Conservation (phyloP, 2,888 invertebrate species). For the Lycophotia porphyrea region DNA sequence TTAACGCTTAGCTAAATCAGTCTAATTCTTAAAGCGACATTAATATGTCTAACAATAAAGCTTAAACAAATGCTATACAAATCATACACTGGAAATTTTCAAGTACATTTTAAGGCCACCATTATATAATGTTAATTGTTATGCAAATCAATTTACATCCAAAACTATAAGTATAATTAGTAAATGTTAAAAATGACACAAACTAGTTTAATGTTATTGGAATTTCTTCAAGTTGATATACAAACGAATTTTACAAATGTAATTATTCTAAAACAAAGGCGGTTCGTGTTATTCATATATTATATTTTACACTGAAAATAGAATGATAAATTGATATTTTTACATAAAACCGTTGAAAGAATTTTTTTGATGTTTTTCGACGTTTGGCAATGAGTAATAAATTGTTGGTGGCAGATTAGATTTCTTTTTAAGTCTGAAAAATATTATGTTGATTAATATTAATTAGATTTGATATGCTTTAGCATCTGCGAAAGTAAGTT, state of each 20-base stretch:
- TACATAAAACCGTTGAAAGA: constrained; percentile 20
- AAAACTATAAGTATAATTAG: constrained; percentile 67
- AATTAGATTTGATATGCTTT: constrained; percentile 8
- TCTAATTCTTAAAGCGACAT: constrained; percentile 90
- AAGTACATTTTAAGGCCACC: constrained; percentile 85
- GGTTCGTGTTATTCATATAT: constrained; percentile 54
- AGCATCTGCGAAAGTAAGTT: constrained; percentile 13
- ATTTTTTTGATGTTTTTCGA: constrained; percentile 28
- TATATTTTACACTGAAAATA: constrained; percentile 54
- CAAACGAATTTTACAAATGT: constrained; percentile 54
- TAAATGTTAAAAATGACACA: constrained; percentile 60
- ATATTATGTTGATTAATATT: neutral
- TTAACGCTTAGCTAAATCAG: constrained; percentile 90
- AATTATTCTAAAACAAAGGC: constrained; percentile 61
- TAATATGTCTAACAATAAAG: constrained; percentile 88
- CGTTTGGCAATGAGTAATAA: constrained; percentile 27
- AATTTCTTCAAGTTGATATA: constrained; percentile 52
- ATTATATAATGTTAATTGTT: constrained; percentile 71
- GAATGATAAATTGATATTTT: constrained; percentile 40
- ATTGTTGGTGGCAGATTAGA: constrained; percentile 6
- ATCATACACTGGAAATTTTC: constrained; percentile 87
- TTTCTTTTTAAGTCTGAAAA: constrained; percentile 1
- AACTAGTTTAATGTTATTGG: constrained; percentile 63
- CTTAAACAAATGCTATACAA: constrained; percentile 86
- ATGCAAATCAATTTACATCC: constrained; percentile 70